A percentile compares a stretch with the other conserved stretches of the same genome.
Evolutionary conservation across 2,888 invertebrate genomes (phyloP).

Genomic region (Drosophila lutescens): DNA sequence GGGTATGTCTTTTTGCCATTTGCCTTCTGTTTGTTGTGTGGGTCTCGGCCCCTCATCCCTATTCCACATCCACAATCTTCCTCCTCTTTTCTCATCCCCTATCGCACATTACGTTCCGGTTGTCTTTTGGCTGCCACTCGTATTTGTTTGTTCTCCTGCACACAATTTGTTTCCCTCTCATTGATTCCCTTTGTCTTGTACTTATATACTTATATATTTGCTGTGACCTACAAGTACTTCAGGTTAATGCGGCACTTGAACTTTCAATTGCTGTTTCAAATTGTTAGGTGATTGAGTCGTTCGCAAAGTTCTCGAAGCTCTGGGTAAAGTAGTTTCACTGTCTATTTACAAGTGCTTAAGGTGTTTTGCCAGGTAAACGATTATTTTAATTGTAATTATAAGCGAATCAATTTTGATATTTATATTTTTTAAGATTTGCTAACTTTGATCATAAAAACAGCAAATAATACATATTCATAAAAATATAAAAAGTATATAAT

Average conservation of each 20-base stretch:
- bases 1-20: constrained; percentile 39
- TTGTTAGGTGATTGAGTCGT: constrained; percentile 23
- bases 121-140: constrained; percentile 51
- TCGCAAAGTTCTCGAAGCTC: constrained; percentile 8
- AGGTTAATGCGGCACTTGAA: constrained; percentile 45
- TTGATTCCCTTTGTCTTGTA: constrained; percentile 39
- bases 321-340: not conserved
- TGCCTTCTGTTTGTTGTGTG: constrained; percentile 44
- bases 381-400: not conserved
- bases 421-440: too few species aligned
- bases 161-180: constrained; percentile 49
- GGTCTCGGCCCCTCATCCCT: constrained; percentile 9
- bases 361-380: not conserved
- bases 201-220: constrained; percentile 4
- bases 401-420: not conserved
- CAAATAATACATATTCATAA: too few species aligned
- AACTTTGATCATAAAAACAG: too few species aligned
- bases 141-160: constrained; percentile 44
- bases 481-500: too few species aligned
- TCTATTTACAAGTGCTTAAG: not conserved
- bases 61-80: not conserved
- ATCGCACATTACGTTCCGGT: constrained; percentile 50
- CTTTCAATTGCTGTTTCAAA: constrained; percentile 38
- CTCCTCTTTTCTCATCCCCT: constrained; percentile 23
- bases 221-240: constrained; percentile 23